phyloP scores from a whole-genome alignment of 2,113 vertebrate genomes.

The Smithornis capensis region DNA sequence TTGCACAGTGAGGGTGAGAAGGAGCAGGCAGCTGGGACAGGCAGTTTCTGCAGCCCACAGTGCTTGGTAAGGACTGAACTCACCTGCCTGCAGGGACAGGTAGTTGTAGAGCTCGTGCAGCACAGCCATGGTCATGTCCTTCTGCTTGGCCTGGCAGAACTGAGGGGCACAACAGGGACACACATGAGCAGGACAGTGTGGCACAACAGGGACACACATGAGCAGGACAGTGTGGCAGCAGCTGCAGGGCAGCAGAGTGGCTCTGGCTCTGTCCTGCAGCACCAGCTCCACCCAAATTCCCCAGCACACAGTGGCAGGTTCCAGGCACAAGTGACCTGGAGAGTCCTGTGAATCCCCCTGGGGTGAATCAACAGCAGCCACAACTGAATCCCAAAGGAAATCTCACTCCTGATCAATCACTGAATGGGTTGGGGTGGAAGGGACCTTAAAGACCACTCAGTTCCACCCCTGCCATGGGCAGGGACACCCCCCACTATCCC shows the following conservation, averaged over 20 bases:
- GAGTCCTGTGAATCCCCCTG: not conserved
- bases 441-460: not conserved
- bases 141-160: slow-evolving; percentile 79
- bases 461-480: not conserved
- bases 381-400: fast-evolving
- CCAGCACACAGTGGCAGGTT: not conserved
- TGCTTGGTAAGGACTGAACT: slow-evolving; percentile 27
- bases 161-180: slow-evolving; percentile 47
- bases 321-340: not conserved
- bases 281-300: not conserved
- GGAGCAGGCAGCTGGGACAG: not conserved
- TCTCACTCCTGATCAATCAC: not conserved
- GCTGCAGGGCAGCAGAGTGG: not conserved
- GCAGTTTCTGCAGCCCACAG: not conserved
- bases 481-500: not conserved
- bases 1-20: not conserved
- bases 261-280: not conserved
- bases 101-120: slow-evolving; percentile 78
- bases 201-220: not conserved
- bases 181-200: not conserved
- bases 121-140: slow-evolving; percentile 65
- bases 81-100: slow-evolving; percentile 79
- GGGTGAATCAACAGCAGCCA: too few species aligned
- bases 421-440: not conserved
- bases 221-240: not conserved